Evolutionary conservation across 2,113 vertebrate species (phyloP), one percentile per base, ranked within the genome.

Genomic region (Cisticola juncidis): DNA sequence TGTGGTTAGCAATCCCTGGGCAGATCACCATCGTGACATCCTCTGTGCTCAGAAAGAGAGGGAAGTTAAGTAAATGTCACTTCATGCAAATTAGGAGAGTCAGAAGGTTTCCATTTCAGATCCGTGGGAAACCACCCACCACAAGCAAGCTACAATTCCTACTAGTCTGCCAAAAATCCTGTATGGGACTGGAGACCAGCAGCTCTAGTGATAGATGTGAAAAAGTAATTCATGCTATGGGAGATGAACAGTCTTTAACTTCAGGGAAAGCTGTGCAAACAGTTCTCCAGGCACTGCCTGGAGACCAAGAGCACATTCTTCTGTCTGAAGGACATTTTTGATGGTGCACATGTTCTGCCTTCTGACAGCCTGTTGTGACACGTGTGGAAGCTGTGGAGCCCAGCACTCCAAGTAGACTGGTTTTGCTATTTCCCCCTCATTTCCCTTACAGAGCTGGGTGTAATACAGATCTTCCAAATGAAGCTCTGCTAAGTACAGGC

Each of bases 21-120:
- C 99, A 99, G 96, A 99, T 99, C 74, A 99, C 99, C 99, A 99
- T 99, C 53, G 99, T 99, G 95, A 99, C 95, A 72, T 99, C 99
- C 88, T 99, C 99, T 99, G 97, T n/a, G 91, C 73, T 88, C 87
- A 82, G 56, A 79, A 65, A 53, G 51, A 77, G 11, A 90, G 29
- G 38, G 26, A 86, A 93, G 92, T 91, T 95, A 93, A 94, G 94
- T 86, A 97, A 97, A 94, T 94, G 80, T 94, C 88, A 94, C 64
- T 74, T 28, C 40, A 95, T 96, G 92, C 86, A 95, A 96, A 96
- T 89, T 10, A 56, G 84, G 47, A 83, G 29, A 74, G 40, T 95
- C 72, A 81, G 71, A 50, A 94, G 51, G 56, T 29, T 95, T 77
- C 45, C 40, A 74, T 69, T 81, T 66, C 71, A 78, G 53, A 86